Base-by-base conservation (phyloP, 2,797 vertebrate species). In the Nannoperca obscura region DNA sequence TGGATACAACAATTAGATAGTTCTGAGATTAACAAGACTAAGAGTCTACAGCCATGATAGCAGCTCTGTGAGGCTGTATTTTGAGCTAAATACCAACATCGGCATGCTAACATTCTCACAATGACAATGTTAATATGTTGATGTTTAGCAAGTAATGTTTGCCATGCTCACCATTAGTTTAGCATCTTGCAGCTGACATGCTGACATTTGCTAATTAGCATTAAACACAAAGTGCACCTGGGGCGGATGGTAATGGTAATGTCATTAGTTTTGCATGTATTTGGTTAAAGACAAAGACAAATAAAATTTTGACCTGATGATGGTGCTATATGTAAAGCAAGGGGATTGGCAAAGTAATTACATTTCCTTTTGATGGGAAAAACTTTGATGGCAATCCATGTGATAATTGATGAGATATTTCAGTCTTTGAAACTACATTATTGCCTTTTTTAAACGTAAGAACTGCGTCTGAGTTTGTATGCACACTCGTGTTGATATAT, bases 401-500 rank as follows among this genome's bases (percentile, higher is more conserved):
- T 19, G 6, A 30, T 27, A 7, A 19, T 13, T 32, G 7, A 10
- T 7, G 22, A 19, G 1, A 32, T 49, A 20, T 32, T 49, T 32
- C 17, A 63, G 15, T 24, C 7, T 32, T 46, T 20, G 38, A 40
- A 40, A 11, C 38, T 40, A 67, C 17, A 61, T 58, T 24, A 64
- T 13, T 53, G 15, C 36, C 6, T 53, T 55, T 30, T 68, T 63
- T 20, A 4, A 53, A 53, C 38, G 24, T 34, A 53, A 68, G 20
- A 52, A 42, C 17, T 47, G 24, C 58, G 57, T 17, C 24, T 66
- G 42, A 52, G 24, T 64, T 69, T 66, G 65, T 20, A 59, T 52
- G 17, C 63, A 69, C 58, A 58, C 22, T 50, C 17, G 12, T n/a
- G 52, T 38, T 73, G 67, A 80, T 74, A 50, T 63, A 78, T 71